phyloP scores from a whole-genome alignment of 2,113 vertebrate genomes.

The Sarotherodon lohbergeri region DNA sequence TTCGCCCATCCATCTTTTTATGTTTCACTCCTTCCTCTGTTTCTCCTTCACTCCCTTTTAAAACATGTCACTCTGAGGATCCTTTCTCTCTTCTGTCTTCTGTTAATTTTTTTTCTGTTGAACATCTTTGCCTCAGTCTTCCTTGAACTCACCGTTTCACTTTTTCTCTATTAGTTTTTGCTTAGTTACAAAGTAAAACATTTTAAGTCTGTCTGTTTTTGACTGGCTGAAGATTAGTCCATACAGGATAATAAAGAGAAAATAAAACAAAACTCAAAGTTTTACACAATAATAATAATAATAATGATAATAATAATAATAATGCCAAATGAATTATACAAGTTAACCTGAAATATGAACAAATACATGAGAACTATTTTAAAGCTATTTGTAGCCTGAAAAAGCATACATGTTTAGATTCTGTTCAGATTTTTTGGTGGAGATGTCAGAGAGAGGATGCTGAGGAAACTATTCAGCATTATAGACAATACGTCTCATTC shows the following conservation, averaged over 20 bases:
- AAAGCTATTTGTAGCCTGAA: background rate
- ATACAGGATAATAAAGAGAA: background rate
- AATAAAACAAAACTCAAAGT: background rate
- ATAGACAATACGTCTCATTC: background rate
- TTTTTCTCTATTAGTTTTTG: background rate
- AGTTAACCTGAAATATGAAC: background rate
- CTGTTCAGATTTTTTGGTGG: background rate
- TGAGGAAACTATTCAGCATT: background rate
- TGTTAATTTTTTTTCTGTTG: background rate
- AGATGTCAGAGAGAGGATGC: background rate
- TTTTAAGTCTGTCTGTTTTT: background rate
- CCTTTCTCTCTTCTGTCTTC: background rate
- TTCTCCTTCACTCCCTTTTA: conserved; percentile 24
- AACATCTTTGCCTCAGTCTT: background rate
- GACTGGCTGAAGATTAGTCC: background rate
- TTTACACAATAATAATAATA: background rate
- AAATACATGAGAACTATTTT: background rate
- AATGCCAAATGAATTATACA: background rate
- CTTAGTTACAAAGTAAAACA: background rate
- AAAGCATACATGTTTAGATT: background rate
- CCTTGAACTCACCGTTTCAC: background rate
- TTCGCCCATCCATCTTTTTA: conserved; percentile 57
- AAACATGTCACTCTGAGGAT: background rate
- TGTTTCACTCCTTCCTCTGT: conserved; percentile 8
- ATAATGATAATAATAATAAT: background rate